Conservation (phyloP, 2,888 invertebrate species). For the Campoplex nolae region DNA sequence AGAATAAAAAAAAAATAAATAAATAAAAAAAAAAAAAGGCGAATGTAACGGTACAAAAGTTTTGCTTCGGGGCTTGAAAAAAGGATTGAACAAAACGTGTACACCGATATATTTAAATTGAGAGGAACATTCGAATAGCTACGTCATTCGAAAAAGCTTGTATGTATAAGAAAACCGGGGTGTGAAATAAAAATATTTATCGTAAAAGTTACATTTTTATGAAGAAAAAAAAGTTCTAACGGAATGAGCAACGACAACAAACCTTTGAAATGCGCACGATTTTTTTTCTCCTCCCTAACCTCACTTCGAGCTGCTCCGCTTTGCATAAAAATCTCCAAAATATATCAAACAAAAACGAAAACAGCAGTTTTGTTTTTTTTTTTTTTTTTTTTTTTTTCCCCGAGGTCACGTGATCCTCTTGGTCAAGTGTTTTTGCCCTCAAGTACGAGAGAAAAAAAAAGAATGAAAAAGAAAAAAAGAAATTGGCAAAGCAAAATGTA, state of each 20-base stretch:
- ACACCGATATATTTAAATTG: not conserved
- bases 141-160: not conserved
- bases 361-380: not conserved
- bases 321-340: not conserved
- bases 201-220: not conserved
- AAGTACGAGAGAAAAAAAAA: not conserved
- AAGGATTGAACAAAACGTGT: not conserved
- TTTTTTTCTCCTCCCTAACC: no score
- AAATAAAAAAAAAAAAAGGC: not conserved
- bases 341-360: not conserved
- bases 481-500: constrained; percentile 38
- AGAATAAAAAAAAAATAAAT: not conserved
- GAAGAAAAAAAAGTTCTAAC: not conserved
- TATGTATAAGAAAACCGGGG: not conserved
- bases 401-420: constrained; percentile 11
- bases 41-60: constrained; percentile 6
- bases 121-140: not conserved
- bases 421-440: constrained; percentile 18
- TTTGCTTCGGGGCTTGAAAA: not conserved
- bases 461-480: not conserved
- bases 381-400: not conserved
- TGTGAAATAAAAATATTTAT: not conserved
- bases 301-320: no score
- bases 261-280: not conserved
- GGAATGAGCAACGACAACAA: not conserved